These are phyloP conservation scores for Leucozona laternaria DNA, from an alignment of 2,888 invertebrate genomes.

Conservation along the genomic window DNA sequence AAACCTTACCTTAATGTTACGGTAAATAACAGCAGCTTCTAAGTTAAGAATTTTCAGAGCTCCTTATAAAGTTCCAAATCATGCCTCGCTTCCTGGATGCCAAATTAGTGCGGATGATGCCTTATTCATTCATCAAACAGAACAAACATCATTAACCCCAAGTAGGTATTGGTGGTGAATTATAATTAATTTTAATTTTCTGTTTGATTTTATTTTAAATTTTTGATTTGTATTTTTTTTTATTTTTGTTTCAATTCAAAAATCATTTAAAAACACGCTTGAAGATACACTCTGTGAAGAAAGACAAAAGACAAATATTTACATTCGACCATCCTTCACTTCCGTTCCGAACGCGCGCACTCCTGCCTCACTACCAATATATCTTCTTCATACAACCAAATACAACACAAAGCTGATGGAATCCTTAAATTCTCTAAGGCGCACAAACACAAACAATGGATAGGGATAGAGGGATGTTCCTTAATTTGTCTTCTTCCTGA, in stretches of 20 bases:
- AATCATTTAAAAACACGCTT: constrained; percentile 16
- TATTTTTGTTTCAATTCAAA: background rate
- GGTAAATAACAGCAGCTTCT: background rate
- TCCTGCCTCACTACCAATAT: constrained; percentile 6
- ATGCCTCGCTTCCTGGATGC: constrained; percentile 4
- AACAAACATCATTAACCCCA: background rate
- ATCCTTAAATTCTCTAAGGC: constrained; percentile 52
- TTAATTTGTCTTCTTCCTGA: constrained; percentile 44
- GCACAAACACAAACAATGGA: constrained; percentile 18
- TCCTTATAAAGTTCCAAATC: background rate
- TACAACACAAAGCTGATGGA: constrained; percentile 34
- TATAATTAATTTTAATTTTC: background rate
- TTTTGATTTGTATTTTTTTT: background rate
- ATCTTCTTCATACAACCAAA: background rate
- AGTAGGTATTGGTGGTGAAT: background rate
- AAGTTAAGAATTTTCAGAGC: background rate
- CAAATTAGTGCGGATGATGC: background rate
- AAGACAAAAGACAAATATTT: constrained; percentile 63
- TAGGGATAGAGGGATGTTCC: constrained; percentile 9
- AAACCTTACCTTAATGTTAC: constrained; percentile 9
- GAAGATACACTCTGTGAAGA: background rate
- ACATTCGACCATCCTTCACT: constrained; percentile 55
- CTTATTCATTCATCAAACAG: background rate
- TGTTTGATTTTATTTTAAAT: background rate
- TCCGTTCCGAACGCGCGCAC: constrained; percentile 55